phyloP scores from a whole-genome alignment of 2,113 vertebrate genomes.

The Heterochromis multidens region DNA sequence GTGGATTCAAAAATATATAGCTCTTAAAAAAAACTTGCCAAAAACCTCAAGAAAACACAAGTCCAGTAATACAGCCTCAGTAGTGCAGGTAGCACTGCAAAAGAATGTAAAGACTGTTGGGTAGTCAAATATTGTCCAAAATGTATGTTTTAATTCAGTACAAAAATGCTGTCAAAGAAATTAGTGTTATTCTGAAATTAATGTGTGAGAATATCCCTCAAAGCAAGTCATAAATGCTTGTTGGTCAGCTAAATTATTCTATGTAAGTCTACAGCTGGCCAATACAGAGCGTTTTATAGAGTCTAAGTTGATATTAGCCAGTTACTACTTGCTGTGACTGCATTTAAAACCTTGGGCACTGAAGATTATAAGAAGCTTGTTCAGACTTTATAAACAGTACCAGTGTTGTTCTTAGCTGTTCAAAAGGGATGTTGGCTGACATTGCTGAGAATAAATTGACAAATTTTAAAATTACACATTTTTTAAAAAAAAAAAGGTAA shows the following conservation, averaged over 20 bases:
- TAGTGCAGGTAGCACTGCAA: background rate
- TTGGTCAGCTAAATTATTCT: background rate
- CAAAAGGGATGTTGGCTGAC: background rate
- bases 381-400: background rate
- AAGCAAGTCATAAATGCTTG: background rate
- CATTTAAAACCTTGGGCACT: background rate
- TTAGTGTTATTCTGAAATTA: background rate
- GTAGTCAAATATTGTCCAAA: background rate
- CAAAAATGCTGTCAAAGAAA: background rate
- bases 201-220: background rate
- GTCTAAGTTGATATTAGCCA: background rate
- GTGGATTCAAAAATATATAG: background rate
- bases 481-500: background rate
- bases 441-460: background rate
- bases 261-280: background rate
- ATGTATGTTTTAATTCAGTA: background rate
- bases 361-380: background rate
- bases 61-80: background rate
- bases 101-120: constrained; percentile 43
- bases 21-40: background rate
- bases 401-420: background rate
- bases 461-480: background rate
- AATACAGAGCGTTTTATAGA: background rate
- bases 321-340: background rate
- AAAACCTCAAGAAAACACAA: background rate